Percentiles rank a stretch among this genome's conserved stretches.
These are phyloP conservation scores for Eumerus sabulonum DNA, from an alignment of 2,888 invertebrate genomes.

Conservation along the genomic window DNA sequence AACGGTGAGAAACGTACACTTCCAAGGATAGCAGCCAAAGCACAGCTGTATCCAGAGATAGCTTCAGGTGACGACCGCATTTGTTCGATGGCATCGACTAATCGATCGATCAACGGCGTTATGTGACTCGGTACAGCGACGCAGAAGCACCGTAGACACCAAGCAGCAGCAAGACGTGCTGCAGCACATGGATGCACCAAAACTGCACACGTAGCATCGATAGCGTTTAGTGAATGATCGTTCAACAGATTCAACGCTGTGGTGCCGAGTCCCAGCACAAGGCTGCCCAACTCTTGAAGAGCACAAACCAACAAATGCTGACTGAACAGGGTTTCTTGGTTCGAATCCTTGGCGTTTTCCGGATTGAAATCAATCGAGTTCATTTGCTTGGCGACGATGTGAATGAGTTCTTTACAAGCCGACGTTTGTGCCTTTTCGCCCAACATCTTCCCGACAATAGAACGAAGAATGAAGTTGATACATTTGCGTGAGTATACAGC, in stretches of 20 bases:
- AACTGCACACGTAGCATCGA: conserved; percentile 83
- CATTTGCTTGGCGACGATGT: conserved; percentile 96
- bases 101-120: conserved; percentile 94
- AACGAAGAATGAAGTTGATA: conserved; percentile 95
- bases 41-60: conserved; percentile 94
- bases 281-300: conserved; percentile 92
- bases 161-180: conserved; percentile 95
- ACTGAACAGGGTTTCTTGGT: conserved; percentile 93
- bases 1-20: conserved; percentile 93
- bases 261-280: conserved; percentile 95
- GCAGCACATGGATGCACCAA: conserved; percentile 96
- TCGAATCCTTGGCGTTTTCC: conserved; percentile 94
- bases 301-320: conserved; percentile 96
- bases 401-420: conserved; percentile 95
- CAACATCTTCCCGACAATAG: conserved; percentile 94
- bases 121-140: conserved; percentile 96
- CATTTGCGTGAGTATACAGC: conserved; percentile 98
- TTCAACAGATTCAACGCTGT: conserved; percentile 93
- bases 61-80: conserved; percentile 93
- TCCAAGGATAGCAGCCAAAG: conserved; percentile 95
- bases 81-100: conserved; percentile 92
- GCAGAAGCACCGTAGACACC: conserved; percentile 94
- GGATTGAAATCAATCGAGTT: conserved; percentile 95
- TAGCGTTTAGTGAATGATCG: conserved; percentile 89
- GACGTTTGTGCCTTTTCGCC: conserved; percentile 98